These are phyloP conservation scores for Oncorhynchus kisutch DNA, from an alignment of 2,113 vertebrate species.

Conservation along the genomic window DNA sequence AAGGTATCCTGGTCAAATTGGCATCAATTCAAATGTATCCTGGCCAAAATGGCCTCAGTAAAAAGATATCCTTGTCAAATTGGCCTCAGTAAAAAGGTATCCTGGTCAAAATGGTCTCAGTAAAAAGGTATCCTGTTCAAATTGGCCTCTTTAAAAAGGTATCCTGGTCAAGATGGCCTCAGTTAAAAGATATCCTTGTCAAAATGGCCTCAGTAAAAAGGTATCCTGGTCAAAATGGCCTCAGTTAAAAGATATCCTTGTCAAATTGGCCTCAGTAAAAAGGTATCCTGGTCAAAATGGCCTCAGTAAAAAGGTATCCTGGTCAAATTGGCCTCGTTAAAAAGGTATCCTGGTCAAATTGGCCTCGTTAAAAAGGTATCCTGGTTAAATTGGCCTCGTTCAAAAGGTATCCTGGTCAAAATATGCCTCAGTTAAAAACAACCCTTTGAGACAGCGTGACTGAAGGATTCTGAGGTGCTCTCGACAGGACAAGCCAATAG, in stretches of 20 bases:
- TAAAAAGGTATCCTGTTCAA: constrained; percentile 14
- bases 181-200: too few species aligned
- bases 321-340: neutral
- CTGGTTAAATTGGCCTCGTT: too few species aligned
- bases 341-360: neutral
- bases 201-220: too few species aligned
- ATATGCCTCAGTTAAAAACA: constrained; percentile 28
- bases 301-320: too few species aligned
- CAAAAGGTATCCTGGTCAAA: constrained; percentile 33
- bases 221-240: too few species aligned
- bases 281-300: too few species aligned
- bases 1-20: constrained; percentile 1
- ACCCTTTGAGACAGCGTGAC: constrained; percentile 19
- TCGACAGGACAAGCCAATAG: constrained; percentile 9
- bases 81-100: neutral
- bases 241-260: too few species aligned
- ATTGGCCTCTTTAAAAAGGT: too few species aligned
- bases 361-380: too few species aligned
- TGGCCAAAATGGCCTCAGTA: too few species aligned
- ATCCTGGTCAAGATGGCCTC: too few species aligned
- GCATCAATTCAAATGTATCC: constrained; percentile 20
- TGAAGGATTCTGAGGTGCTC: constrained; percentile 42
- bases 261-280: too few species aligned
- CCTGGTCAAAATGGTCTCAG: constrained; percentile 30
- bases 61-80: constrained; percentile 34